A percentile compares a stretch with the other conserved stretches of the same genome.
Conservation (phyloP, 1,140 invertebrate species). For the Carposina sasakii region DNA sequence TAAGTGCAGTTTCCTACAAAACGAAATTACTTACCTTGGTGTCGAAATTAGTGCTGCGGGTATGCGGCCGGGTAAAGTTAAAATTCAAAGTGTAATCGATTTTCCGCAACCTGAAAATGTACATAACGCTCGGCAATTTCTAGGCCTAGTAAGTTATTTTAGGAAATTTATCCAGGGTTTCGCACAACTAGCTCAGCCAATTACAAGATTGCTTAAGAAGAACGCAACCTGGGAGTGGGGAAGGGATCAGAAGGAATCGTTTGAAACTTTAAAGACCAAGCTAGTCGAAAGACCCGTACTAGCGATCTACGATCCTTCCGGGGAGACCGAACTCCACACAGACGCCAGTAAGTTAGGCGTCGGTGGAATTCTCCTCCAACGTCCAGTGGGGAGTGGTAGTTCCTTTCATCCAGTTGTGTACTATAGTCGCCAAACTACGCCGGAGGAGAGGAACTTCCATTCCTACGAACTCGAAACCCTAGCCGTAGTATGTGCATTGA, state of each 20-base stretch:
- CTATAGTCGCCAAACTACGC: conserved; percentile 27
- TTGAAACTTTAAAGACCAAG: neutral
- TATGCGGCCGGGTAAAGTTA: neutral
- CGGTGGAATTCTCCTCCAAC: conserved; percentile 22
- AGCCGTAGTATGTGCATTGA: conserved; percentile 29
- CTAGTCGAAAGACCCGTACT: neutral
- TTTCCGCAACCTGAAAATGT: neutral
- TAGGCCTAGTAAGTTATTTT: conserved; percentile 6
- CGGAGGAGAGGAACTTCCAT: conserved; percentile 30
- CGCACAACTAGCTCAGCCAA: conserved; percentile 1
- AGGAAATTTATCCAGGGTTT: conserved; percentile 1
- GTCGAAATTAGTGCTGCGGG: neutral
- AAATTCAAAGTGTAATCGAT: conserved; percentile 1
- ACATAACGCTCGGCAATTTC: conserved; percentile 3
- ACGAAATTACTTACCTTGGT: neutral
- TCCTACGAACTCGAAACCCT: conserved; percentile 38
- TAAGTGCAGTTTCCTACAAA: conserved; percentile 10
- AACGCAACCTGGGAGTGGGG: neutral
- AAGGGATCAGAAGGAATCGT: neutral
- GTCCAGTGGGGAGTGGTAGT: conserved; percentile 14
- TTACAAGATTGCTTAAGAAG: neutral
- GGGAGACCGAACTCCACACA: conserved; percentile 27
- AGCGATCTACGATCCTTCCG: conserved; percentile 12
- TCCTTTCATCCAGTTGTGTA: conserved; percentile 33
- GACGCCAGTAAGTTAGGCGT: conserved; percentile 26